A percentile compares a stretch with the other conserved stretches of the same genome.
Conservation (phyloP, 2,888 invertebrate genomes). For the Thera obeliscata region DNA sequence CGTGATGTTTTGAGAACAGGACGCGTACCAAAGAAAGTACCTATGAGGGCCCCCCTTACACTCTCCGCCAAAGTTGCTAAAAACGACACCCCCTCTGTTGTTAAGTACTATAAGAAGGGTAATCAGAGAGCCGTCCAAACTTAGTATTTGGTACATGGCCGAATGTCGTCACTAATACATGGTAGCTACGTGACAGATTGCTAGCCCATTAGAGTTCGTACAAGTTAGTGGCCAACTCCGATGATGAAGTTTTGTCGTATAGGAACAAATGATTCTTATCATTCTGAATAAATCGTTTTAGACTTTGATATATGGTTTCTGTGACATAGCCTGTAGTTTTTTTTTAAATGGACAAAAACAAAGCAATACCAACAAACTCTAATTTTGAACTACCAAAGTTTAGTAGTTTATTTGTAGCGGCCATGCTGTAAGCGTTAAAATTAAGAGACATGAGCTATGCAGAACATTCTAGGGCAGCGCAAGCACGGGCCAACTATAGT, state of each 20-base stretch:
- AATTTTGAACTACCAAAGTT: slow-evolving; percentile 4
- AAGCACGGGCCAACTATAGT: slow-evolving; percentile 46
- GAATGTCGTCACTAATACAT: too few species aligned
- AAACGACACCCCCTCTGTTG: neutral
- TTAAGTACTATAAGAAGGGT: neutral
- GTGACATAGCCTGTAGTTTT: too few species aligned
- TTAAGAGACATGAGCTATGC: slow-evolving; percentile 48
- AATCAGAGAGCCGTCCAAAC: neutral
- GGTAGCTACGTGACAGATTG: too few species aligned
- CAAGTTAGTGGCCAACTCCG: too few species aligned
- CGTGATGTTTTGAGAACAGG: slow-evolving; percentile 4
- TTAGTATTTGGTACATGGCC: too few species aligned
- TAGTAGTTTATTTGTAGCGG: slow-evolving; percentile 2
- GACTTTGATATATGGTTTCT: too few species aligned
- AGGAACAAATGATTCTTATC: too few species aligned
- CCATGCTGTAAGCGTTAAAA: slow-evolving; percentile 27
- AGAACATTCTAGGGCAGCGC: slow-evolving; percentile 41
- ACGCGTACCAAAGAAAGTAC: slow-evolving; percentile 8
- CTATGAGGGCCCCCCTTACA: neutral
- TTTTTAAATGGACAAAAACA: neutral
- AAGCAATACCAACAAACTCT: neutral
- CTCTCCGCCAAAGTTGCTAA: slow-evolving; percentile 2
- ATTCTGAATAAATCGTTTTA: too few species aligned
- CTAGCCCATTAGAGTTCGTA: too few species aligned
- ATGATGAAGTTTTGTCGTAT: too few species aligned